phyloP scores from a whole-genome alignment of 2,797 vertebrate genomes.

The Propithecus deckenii region DNA sequence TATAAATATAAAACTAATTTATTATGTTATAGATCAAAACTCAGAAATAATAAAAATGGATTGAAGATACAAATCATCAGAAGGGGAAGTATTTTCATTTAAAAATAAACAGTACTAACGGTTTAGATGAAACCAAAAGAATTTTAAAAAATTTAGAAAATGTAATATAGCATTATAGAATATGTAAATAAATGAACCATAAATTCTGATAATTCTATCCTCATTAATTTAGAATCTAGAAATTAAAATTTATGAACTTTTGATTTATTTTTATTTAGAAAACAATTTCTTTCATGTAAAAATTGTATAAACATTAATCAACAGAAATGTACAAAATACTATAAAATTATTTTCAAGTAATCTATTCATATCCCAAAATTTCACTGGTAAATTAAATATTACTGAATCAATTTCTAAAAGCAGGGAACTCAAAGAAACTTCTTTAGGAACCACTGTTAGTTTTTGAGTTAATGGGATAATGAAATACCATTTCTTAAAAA shows the following conservation, averaged over 20 bases:
- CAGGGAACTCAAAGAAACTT: background rate
- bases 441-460: constrained; percentile 8
- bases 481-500: constrained; percentile 20
- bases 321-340: background rate
- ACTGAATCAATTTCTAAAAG: constrained; percentile 31
- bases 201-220: background rate
- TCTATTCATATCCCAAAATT: background rate
- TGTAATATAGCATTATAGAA: background rate
- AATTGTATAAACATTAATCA: background rate
- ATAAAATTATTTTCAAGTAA: constrained; percentile 11
- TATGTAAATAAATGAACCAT: background rate
- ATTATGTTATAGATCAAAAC: constrained; percentile 27
- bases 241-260: constrained; percentile 10
- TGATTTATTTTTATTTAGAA: constrained; percentile 44
- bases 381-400: constrained; percentile 3
- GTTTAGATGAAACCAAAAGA: constrained; percentile 32
- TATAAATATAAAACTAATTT: constrained; percentile 43
- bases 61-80: constrained; percentile 30
- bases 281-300: constrained; percentile 19
- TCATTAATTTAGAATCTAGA: background rate
- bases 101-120: constrained; percentile 27
- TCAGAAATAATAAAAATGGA: constrained; percentile 13
- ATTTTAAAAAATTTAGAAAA: background rate
- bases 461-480: constrained; percentile 16
- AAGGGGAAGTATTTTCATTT: constrained; percentile 39